Evolutionary conservation across 1,140 invertebrate species (phyloP).

Genomic region (Maniola jurtina): DNA sequence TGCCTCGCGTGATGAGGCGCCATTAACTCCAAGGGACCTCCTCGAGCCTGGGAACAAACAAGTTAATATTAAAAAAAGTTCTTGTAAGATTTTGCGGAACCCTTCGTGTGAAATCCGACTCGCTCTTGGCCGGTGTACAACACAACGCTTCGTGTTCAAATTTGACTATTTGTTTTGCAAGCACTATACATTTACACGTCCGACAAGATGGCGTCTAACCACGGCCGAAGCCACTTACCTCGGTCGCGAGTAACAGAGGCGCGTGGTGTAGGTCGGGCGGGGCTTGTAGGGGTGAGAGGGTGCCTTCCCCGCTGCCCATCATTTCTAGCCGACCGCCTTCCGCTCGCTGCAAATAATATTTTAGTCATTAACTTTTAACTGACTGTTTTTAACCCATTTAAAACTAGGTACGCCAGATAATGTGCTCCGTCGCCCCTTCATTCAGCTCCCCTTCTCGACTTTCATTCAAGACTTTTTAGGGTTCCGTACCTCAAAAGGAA

Average conservation of each 20-base stretch:
- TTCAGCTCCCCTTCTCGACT: no score
- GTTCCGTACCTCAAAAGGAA: no score
- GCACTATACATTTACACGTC: no score
- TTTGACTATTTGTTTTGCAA: background rate
- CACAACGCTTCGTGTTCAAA: no score
- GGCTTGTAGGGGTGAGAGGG: constrained; percentile 56
- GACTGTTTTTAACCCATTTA: no score
- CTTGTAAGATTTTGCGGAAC: no score
- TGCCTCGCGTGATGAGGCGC: constrained; percentile 62
- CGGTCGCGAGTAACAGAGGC: constrained; percentile 56
- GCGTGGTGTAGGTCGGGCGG: constrained; percentile 60
- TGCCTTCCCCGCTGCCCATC: constrained; percentile 51
- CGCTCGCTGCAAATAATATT: constrained; percentile 40
- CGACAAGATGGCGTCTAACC: no score
- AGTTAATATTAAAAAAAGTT: background rate
- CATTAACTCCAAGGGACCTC: constrained; percentile 58
- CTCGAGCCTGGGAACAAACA: constrained; percentile 44
- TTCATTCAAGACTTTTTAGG: no score
- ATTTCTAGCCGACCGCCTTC: constrained; percentile 58
- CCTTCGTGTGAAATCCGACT: no score
- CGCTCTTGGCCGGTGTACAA: no score
- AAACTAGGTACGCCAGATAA: background rate
- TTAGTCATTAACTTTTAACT: no score
- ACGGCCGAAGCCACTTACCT: constrained; percentile 37
- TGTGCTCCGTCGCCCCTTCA: no score